Conservation (phyloP, 2,888 invertebrate genomes). For the Drosophila flavopinicola region DNA sequence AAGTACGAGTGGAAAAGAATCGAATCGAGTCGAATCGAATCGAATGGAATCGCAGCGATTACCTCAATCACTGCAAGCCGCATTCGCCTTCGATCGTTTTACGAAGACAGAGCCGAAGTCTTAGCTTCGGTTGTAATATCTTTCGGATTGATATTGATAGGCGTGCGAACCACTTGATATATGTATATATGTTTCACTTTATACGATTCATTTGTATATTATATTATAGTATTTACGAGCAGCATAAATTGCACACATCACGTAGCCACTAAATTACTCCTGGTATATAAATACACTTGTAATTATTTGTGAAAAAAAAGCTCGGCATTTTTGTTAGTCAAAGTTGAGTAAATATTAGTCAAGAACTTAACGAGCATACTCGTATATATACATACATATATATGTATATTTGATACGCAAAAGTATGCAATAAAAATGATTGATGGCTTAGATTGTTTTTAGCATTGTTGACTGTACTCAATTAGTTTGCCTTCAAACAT, state of each 20-base stretch:
- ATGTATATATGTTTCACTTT: neutral
- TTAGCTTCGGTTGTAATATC: constrained; percentile 5
- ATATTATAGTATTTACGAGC: constrained; percentile 17
- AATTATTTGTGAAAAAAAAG: constrained; percentile 4
- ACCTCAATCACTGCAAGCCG: constrained; percentile 26
- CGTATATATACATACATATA: neutral
- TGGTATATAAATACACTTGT: constrained; percentile 12
- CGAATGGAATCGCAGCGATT: constrained; percentile 35
- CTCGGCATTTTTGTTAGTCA: constrained; percentile 6
- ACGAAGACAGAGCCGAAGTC: constrained; percentile 22
- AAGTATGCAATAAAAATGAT: constrained; percentile 78
- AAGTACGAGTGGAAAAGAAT: constrained; percentile 14
- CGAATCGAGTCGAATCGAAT: constrained; percentile 9
- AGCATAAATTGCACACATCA: constrained; percentile 37
- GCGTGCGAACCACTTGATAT: constrained; percentile 14
- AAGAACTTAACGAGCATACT: constrained; percentile 15
- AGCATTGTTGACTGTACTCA: constrained; percentile 47
- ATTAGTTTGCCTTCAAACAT: constrained; percentile 55
- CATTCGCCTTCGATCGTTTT: neutral
- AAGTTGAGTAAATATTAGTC: constrained; percentile 33
- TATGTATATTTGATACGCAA: constrained; percentile 39
- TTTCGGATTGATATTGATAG: constrained; percentile 11
- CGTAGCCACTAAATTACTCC: constrained; percentile 4
- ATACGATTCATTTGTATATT: neutral
- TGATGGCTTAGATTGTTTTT: constrained; percentile 59